Evolutionary conservation across 2,888 invertebrate genomes (phyloP), one percentile per base, ranked within the genome.

Genomic region (Teinopalpus imperialis): DNA sequence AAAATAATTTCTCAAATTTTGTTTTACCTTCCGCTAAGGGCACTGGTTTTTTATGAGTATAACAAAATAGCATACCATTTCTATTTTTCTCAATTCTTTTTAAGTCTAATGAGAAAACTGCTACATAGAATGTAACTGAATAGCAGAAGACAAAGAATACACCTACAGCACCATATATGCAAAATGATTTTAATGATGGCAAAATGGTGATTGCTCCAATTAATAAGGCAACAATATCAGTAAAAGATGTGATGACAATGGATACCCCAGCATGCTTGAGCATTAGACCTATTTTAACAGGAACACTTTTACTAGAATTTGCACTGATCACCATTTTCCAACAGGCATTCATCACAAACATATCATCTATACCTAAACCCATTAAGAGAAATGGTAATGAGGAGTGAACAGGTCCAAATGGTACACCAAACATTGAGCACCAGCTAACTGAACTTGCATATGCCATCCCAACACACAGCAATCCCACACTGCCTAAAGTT

Each of bases 341-440:
- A 66, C 94, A 93, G 10, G 94, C 93, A 81, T 93, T 92, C 81
- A 96, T 94, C 0, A 96, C 94, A 75, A 96, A 95, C 91, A 95
- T 94, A 66, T 96, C 96, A 61, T 96, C 96, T 13, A 96, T 92
- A 21, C 94, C 93, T 56, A 95, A 90, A 50, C 95, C 95, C 91
- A 96, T 92, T 8, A 96, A 71, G 46, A 96, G 87, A 75, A 96
- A 95, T 3, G 95, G 95, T 49, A 96, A 77, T 7, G 95, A 94
- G 5, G 94, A 93, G 71, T 96, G 95, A 0, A 96, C 93, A 0
- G 95, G 95, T 1, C 95, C 95, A 71, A 94, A 95, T 18, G 93
- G 90, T 21, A 95, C 86, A 3, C 93, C 93, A 44, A 94, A 66
- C 4, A 92, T 69, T 1, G 95, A 93, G 63, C 95, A 94, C 64